Evolutionary conservation across 2,797 vertebrate genomes (phyloP), one percentile per base, ranked within the genome.

Genomic region (Muscicapa comitata): DNA sequence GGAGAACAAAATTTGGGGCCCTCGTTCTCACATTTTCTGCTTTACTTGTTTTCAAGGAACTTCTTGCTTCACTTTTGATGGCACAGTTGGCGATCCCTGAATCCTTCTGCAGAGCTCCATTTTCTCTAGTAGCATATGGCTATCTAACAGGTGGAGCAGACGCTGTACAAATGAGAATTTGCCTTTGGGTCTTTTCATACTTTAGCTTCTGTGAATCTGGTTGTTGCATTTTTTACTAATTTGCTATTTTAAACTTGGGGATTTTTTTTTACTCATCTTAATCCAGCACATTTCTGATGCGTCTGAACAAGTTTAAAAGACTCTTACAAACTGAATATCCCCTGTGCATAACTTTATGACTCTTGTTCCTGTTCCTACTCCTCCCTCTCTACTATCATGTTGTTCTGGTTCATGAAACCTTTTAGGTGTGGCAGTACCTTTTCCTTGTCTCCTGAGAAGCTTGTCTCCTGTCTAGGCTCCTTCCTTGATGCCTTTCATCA

Each of bases 101-200:
- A 92, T 80, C 77, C 24, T 85, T 86, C 75, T 91, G 70, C 62
- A 95, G 88, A 96, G 51, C 43, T 94, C 63, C 84, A 47, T 95
- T 83, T 93, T 95, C n/a, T 17, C 70, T 62, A 31, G 81, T 77
- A 95, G 73, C 96, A 86, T 92, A 89, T 90, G 89, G 81, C 28
- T 91, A 91, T 94, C 93, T 97, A 96, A 91, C 61, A 95, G 91
- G 93, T 92, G 88, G 95, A 97, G 78, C 70, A 81, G 50, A 67
- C 35, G 82, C 37, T 79, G 74, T 48, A 68, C 65, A 91, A 94
- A 90, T 77, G 81, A 96, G 77, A 77, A 90, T 94, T 94, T 95
- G 90, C 94, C 90, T 90, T 90, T 96, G 77, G 96, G 94, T 94
- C 62, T 95, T 95, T 72, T 82, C 63, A 18, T 91, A 54, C 29